These are phyloP conservation scores for Tetragnatha montana DNA, from an alignment of 2,888 invertebrate genomes.

Conservation along the genomic window DNA sequence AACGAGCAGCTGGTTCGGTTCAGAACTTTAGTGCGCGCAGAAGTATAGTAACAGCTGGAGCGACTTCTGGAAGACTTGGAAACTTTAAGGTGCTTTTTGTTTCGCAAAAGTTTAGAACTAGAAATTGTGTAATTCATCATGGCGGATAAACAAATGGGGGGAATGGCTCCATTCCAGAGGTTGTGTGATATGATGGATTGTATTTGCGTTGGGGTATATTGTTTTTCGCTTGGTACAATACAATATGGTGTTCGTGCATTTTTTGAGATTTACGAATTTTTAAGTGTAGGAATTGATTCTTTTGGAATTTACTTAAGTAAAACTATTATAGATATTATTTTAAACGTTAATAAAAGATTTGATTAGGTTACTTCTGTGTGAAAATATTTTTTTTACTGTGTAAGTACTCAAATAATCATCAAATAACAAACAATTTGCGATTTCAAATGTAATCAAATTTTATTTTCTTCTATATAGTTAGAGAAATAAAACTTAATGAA, in stretches of 20 bases:
- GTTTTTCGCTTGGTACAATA: neutral
- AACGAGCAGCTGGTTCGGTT: constrained; percentile 27
- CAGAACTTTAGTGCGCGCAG: constrained; percentile 1
- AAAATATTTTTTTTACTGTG: neutral
- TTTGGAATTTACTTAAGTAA: too few relatives aligned
- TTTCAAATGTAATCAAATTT: too few relatives aligned
- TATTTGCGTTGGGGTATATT: neutral
- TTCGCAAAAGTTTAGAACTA: constrained; percentile 5
- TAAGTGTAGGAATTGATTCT: too few relatives aligned
- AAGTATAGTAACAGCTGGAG: constrained; percentile 30
- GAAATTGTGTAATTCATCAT: constrained; percentile 35
- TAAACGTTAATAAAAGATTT: too few relatives aligned
- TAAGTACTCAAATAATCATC: neutral
- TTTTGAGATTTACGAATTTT: too few relatives aligned
- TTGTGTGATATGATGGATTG: neutral
- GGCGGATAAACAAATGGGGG: neutral
- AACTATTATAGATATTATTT: too few relatives aligned
- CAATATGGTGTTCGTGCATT: too few relatives aligned
- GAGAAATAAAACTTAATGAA: too few relatives aligned
- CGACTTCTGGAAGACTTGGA: constrained; percentile 1
- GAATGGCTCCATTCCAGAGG: neutral
- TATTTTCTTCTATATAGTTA: too few relatives aligned
- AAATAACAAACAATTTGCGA: too few relatives aligned
- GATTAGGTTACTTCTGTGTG: neutral
- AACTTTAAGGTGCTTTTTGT: constrained; percentile 15